Base-by-base conservation (phyloP, 2,113 vertebrate species). In the Equus quagga region DNA sequence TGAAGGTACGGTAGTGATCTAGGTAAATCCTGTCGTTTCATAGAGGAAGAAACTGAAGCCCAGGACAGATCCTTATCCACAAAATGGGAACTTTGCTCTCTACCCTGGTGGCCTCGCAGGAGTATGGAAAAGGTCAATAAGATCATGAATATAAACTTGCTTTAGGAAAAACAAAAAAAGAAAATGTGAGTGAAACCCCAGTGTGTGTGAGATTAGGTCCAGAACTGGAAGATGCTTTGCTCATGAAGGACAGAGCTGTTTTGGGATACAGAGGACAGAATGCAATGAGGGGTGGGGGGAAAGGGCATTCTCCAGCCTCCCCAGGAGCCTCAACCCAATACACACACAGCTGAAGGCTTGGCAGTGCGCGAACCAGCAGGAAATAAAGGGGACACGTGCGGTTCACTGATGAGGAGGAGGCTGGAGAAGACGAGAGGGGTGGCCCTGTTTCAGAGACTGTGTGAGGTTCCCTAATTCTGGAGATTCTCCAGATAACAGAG, bases 301-400 rank as follows among this genome's bases (percentile, higher is more conserved):
- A 51, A 13, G 33, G 2, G 1, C 28, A 41, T 82, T 85, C 18
- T 83, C 1, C 58, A 41, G n/a, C 19, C 3, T 18, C 2, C 4
- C 26, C 10, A 9, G 24, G 81, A 18, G 2, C 49, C 14, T 7
- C 46, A 21, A 2, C 21, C 12, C 3, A 4, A 33, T 3, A 15
- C 24, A 67, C 23, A n/a, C 17, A 8, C 5, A 11, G 36, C 12
- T 49, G 54, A 19, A 85, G 17, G 31, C 11, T 23, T 14, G 3
- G 7, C 18, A 33, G 46, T 33, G 4, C 87, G 44, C 7, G 12
- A 58, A 56, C 15, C 75, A 44, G 28, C 17, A 95, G 41, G n/a
- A 44, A 5, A 44, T 14, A 21, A 21, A 79, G 58, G 56, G 33
- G 9, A 28, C 13, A 1, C 0, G 18, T 0, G 49, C 46, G 19